Base-by-base conservation (phyloP, 2,888 invertebrate species). In the Furcula furcula region DNA sequence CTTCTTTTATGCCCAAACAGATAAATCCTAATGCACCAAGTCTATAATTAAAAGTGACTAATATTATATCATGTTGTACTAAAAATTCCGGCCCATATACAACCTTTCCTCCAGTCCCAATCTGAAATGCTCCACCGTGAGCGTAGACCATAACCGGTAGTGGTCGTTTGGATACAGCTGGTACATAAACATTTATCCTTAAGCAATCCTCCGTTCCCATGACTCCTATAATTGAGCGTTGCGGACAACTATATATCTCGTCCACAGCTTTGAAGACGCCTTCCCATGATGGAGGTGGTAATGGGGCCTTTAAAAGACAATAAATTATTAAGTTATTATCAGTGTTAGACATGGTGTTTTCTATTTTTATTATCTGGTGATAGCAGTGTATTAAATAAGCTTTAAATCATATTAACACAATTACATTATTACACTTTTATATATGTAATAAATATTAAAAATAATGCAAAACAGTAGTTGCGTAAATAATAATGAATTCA, bases 11-110 rank as follows among this genome's bases (percentile, higher is more conserved):
- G 4, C 78, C 76, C 6, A 88, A 65, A 50, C 87, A 87, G 10
- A 77, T 46, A 34, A 87, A 88, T 1, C 87, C 87, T 7, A 87
- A 57, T 1, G 69, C 66, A 15, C 84, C 84, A 31, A 88, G 65
- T 49, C 87, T 76, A 46, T 88, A 88, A 46, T 87, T 83, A 44
- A 88, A 78, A 1, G 86, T 84, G 0, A 86, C 79, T 46, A 87
- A 23, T 36, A 88, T 79, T 0, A 87, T 77, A 9, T 78, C 73
- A 23, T 79, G 72, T 45, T 70, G 68, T 7, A 84, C 68, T 30
- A 87, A 50, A 44, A 79, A 88, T 30, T 83, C 77, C 14, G 86
- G 83, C 2, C 65, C 81, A 22, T 80, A 82, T 0, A 86, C 1
- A 1, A 79, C 27, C 48, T 83, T 83, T 6, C 84, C 79, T 4